phyloP scores from a whole-genome alignment of 2,113 vertebrate genomes.

The Camelus dromedarius region DNA sequence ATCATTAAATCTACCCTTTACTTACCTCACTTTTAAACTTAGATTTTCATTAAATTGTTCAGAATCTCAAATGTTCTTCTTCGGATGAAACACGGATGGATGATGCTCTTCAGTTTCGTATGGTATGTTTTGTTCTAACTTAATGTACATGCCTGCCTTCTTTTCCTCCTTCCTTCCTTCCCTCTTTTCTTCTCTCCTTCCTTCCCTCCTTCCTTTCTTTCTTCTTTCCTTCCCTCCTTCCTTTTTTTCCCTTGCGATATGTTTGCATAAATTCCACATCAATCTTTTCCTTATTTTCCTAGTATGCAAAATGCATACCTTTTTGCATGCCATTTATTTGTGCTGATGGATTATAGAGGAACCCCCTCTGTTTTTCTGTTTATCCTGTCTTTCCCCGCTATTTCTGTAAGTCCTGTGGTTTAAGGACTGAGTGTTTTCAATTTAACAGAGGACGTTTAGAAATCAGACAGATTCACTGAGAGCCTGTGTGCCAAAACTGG shows the following conservation, averaged over 20 bases:
- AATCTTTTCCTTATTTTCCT: background rate
- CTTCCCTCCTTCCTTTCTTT: rapidly evolving
- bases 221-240: background rate
- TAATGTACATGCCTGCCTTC: background rate
- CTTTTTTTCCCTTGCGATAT: background rate
- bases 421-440: background rate
- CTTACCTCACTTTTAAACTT: background rate
- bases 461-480: background rate
- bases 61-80: background rate
- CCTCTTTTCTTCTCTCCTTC: background rate
- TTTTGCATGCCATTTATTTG: background rate
- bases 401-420: background rate
- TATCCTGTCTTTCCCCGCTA: background rate
- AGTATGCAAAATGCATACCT: background rate
- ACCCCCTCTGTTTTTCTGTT: background rate
- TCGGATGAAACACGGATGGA: background rate
- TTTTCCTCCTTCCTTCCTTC: background rate
- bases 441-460: background rate
- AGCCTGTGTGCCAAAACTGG: background rate
- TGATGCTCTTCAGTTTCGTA: background rate
- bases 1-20: background rate
- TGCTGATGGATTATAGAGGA: background rate
- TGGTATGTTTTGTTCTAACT: background rate
- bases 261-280: background rate
- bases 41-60: background rate